Percentiles rank a stretch among this genome's conserved stretches.
These are phyloP conservation scores for Cryptophagus acutangulus DNA, from an alignment of 2,888 invertebrate genomes.

Conservation along the genomic window DNA sequence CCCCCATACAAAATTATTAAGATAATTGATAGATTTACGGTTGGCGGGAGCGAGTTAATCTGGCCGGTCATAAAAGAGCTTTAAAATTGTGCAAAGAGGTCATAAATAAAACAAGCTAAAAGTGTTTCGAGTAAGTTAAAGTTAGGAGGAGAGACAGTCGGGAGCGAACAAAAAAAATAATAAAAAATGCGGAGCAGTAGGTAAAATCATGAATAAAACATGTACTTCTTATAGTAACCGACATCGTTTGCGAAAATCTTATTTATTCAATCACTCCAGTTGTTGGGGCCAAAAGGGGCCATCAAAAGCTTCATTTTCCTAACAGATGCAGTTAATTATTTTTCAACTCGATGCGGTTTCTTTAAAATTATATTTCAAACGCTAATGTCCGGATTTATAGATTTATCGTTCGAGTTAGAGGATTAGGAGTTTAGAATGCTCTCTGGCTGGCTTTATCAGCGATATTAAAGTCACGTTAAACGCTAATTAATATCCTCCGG, in stretches of 20 bases:
- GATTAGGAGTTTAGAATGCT: conserved; percentile 18
- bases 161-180: conserved; percentile 22
- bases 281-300: conserved; percentile 29
- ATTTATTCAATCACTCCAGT: conserved; percentile 43
- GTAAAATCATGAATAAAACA: conserved; percentile 33
- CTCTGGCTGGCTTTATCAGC: conserved; percentile 17
- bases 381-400: too few species aligned
- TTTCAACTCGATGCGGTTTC: too few species aligned
- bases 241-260: conserved; percentile 37
- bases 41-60: too few species aligned
- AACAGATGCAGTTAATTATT: too few species aligned
- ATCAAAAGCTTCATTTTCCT: too few species aligned
- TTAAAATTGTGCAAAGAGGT: conserved; percentile 20
- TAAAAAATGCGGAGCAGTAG: too few species aligned
- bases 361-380: too few species aligned
- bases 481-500: conserved; percentile 31
- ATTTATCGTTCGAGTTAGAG: conserved; percentile 11
- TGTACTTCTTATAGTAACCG: conserved; percentile 29
- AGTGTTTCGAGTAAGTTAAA: conserved; percentile 20
- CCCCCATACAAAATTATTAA: too few species aligned
- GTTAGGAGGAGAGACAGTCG: conserved; percentile 20
- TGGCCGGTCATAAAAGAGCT: conserved; percentile 17
- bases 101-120: conserved; percentile 25
- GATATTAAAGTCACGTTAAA: conserved; percentile 31
- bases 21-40: too few species aligned